Evolutionary conservation across 2,888 invertebrate species (phyloP), one percentile per base, ranked within the genome.

Genomic region (Ochlodes sylvanus): DNA sequence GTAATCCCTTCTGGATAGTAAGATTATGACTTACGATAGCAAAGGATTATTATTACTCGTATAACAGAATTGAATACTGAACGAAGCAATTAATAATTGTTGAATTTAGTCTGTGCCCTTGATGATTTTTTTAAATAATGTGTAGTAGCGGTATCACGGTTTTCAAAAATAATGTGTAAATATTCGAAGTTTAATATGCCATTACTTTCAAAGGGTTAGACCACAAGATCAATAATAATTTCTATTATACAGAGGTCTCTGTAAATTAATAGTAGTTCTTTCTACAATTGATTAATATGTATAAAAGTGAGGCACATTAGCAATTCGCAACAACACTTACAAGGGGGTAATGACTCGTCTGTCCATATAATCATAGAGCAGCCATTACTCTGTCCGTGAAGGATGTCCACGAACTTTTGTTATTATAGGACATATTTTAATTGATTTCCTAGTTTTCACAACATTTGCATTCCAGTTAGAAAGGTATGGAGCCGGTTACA

Each of bases 301-400:
- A 87, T 88, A 90, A 90, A 90, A 90, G 86, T 90, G 83, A 78
- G 84, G 82, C 84, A 88, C 90, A 92, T 92, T 92, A 92, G 90
- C 90, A 89, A 92, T 90, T 92, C 90, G 85, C 87, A 90, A 91
- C 91, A 90, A 92, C 92, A 92, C 92, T 93, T 92, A 91, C 87
- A 86, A 83, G 80, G 89, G 89, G 89, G 91, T 92, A 93, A 92
- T 90, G 92, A 90, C 90, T 92, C 92, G 90, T 90, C 92, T 92
- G 92, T 93, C 92, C 92, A 92, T 92, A 92, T 93, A 92, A 92
- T 92, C 92, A 92, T 93, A 92, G 91, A 91, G 89, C 91, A 86
- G 84, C 88, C 87, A 91, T 91, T 90, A 89, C 88, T 86, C 84
- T 86, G 89, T 82, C 80, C 77, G 77, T 76, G 81, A 83, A 81